Base-by-base conservation (phyloP, 2,888 invertebrate species). In the Callosobruchus maculatus region DNA sequence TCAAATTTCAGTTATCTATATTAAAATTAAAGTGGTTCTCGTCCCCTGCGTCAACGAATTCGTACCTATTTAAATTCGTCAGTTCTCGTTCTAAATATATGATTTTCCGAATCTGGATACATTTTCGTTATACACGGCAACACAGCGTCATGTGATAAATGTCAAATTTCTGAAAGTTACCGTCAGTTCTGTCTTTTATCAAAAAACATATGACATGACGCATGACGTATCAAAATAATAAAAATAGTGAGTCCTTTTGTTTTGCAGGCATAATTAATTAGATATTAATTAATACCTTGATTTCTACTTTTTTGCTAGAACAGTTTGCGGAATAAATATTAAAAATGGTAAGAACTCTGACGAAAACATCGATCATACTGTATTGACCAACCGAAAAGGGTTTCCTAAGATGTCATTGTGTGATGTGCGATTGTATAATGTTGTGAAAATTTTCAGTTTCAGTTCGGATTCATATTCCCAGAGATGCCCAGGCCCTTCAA, bases 391-490 rank as follows among this genome's bases (percentile, higher is more conserved):
- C 18, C 30, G 13, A 49, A 49, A 49, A 49, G 49, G 1, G 1
- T 13, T 49, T 7, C 18, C 49, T 1, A 49, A 49, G 49, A 49
- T 49, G 49, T 49, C 49, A 49, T 49, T 13, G 49, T 7, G 13
- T 49, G 49, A 49, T 49, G 7, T 49, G 49, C 49, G 13, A 49
- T 49, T 49, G 49, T 49, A 18, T 49, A 49, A 49, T 49, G 13
- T 49, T 49, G 13, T 49, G 49, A 49, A 49, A 49, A 49, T 49
- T 68, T 67, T 71, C 82, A 90, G 90, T 93, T 93, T 90, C 92
- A 95, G 91, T 96, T 96, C 87, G 93, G 94, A 68, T 95, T 96
- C 86, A 93, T 96, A 91, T 96, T 96, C 85, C 95, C 95, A 80
- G 95, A 95, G 82, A 91, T 93, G 76, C 92, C 93, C 68, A 90